Percentiles rank a stretch among this genome's conserved stretches.
These are phyloP conservation scores for Drosophila sulfurigaster DNA, from an alignment of 1,140 invertebrate genomes.

Conservation along the genomic window DNA sequence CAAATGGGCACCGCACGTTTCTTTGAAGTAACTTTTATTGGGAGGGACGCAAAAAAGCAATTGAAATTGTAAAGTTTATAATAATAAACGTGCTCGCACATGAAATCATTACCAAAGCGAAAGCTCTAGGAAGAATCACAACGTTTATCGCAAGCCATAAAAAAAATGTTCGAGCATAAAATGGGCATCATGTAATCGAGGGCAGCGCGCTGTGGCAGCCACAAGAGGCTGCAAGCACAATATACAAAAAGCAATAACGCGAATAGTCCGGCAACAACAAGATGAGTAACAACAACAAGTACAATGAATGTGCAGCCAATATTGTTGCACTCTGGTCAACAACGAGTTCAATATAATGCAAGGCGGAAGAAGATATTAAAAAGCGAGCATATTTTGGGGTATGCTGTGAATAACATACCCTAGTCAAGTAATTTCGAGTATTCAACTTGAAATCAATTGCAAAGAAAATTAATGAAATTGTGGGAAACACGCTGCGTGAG, in stretches of 20 bases:
- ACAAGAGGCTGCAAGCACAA: conserved; percentile 3
- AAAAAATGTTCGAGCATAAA: conserved; percentile 39
- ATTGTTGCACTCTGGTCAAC: conserved; percentile 55
- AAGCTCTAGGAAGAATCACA: neutral
- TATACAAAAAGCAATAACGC: conserved; percentile 60
- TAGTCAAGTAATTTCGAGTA: neutral
- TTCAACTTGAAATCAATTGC: neutral
- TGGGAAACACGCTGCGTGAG: neutral
- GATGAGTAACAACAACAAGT: conserved; percentile 4
- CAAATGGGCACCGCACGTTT: neutral
- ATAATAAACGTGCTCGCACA: conserved; percentile 25
- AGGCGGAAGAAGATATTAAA: conserved; percentile 30
- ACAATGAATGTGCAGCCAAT: conserved; percentile 35
- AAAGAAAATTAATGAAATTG: neutral
- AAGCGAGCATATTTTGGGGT: neutral
- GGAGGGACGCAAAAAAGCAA: neutral
- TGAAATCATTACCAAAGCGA: conserved; percentile 13
- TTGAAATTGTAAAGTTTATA: conserved; percentile 10
- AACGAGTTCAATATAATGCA: conserved; percentile 46
- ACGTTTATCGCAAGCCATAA: conserved; percentile 7
- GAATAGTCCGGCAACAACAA: conserved; percentile 37
- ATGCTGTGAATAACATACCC: neutral
- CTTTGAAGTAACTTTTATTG: conserved; percentile 18
- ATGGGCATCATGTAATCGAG: conserved; percentile 19
- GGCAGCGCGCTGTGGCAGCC: conserved; percentile 3